A percentile compares a stretch with the other conserved stretches of the same genome.
phyloP scores from a whole-genome alignment of 2,113 vertebrate species.

The Sterrhoptilus dennistouni region DNA sequence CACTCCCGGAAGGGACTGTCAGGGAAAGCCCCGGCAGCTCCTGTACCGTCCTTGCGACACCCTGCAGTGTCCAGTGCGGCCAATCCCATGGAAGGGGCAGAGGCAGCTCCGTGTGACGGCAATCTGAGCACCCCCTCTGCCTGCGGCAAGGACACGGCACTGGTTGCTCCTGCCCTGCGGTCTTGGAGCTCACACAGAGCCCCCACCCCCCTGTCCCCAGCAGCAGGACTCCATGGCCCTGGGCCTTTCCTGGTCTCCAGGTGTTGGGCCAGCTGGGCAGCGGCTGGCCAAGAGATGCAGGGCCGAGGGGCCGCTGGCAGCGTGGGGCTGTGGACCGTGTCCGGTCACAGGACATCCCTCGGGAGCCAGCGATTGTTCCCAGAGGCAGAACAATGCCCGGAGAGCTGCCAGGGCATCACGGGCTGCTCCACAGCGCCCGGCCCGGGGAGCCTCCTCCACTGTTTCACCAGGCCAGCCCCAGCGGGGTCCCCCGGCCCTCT shows the following conservation, averaged over 20 bases:
- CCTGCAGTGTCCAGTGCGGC: rapidly evolving
- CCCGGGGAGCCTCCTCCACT: neutral
- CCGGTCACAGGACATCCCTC: neutral
- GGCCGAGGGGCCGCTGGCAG: neutral
- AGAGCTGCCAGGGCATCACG: conserved; percentile 49
- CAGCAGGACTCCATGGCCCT: rapidly evolving
- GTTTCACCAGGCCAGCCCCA: neutral
- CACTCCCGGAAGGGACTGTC: neutral
- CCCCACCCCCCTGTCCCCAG: neutral
- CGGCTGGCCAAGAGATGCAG: rapidly evolving
- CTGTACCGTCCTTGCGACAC: rapidly evolving
- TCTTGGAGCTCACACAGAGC: rapidly evolving
- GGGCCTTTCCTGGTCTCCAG: rapidly evolving
- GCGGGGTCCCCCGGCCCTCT: rapidly evolving
- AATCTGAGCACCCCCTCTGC: neutral
- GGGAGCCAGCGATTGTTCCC: neutral
- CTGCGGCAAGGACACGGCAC: rapidly evolving
- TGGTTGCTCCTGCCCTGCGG: rapidly evolving
- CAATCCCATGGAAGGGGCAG: neutral
- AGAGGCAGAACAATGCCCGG: conserved; percentile 33
- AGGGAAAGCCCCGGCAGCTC: neutral
- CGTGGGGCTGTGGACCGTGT: neutral
- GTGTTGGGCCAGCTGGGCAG: neutral
- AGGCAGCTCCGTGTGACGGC: rapidly evolving
- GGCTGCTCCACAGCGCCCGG: neutral